Conservation (phyloP, 2,113 vertebrate genomes). For the Cololabis saira region DNA sequence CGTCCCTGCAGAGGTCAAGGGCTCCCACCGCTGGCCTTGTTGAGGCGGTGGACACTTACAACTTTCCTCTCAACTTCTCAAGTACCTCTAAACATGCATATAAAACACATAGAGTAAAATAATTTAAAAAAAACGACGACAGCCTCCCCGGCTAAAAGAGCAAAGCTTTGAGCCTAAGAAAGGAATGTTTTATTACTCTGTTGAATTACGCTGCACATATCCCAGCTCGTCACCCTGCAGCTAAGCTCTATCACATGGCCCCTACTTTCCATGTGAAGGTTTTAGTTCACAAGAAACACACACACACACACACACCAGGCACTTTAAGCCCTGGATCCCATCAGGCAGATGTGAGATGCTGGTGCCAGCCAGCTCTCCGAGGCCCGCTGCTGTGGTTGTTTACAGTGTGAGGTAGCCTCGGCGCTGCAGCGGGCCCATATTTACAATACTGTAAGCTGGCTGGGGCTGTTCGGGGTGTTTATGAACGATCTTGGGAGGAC, state of each 20-base stretch:
- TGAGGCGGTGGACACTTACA: slow-evolving; percentile 81
- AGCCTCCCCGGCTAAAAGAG: slow-evolving; percentile 55
- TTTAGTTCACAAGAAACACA: slow-evolving; percentile 57
- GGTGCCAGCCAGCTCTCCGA: slow-evolving; percentile 38
- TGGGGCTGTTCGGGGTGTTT: slow-evolving; percentile 52
- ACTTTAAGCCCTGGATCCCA: slow-evolving; percentile 44
- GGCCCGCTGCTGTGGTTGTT: slow-evolving; percentile 53
- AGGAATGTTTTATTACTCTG: slow-evolving; percentile 78
- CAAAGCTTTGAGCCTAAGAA: slow-evolving; percentile 66
- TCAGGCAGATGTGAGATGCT: slow-evolving; percentile 71
- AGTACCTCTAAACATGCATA: slow-evolving; percentile 65
- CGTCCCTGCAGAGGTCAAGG: slow-evolving; percentile 86
- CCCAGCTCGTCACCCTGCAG: slow-evolving; percentile 70
- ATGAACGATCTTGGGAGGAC: slow-evolving; percentile 78
- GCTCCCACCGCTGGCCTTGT: slow-evolving; percentile 86
- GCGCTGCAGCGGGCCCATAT: slow-evolving; percentile 62
- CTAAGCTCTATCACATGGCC: slow-evolving; percentile 78
- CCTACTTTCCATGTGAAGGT: slow-evolving; percentile 65
- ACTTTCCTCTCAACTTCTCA: slow-evolving; percentile 83
- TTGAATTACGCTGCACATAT: slow-evolving; percentile 67
- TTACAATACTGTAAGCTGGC: slow-evolving; percentile 61
- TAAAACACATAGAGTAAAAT: slow-evolving; percentile 55
- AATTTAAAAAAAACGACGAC: slow-evolving; percentile 26
- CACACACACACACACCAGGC: slow-evolving; percentile 37
- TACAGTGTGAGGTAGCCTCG: slow-evolving; percentile 48